phyloP scores from a whole-genome alignment of 2,888 invertebrate genomes.

The Scaptomyza caliginosa region DNA sequence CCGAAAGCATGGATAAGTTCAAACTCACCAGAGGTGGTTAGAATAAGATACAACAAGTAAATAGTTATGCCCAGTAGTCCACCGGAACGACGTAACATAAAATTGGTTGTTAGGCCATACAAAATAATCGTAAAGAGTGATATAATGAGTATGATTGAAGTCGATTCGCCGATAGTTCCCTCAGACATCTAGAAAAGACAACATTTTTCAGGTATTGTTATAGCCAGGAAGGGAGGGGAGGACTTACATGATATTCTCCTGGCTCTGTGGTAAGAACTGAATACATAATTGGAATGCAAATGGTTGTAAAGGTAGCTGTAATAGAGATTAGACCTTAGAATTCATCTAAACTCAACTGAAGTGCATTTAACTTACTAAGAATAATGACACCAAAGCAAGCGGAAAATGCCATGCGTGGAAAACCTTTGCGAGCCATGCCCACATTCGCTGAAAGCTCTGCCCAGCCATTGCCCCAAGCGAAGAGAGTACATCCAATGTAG shows the following conservation, averaged over 20 bases:
- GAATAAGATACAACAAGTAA: conserved; percentile 23
- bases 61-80: conserved; percentile 27
- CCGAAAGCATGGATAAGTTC: conserved; percentile 41
- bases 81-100: conserved; percentile 40
- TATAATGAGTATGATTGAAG: conserved; percentile 20
- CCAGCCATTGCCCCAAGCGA: conserved; percentile 35
- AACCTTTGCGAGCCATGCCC: conserved; percentile 25
- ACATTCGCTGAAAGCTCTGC: conserved; percentile 23
- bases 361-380: conserved; percentile 24
- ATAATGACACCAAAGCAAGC: conserved; percentile 35
- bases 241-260: conserved; percentile 7
- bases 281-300: conserved; percentile 29
- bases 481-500: conserved; percentile 43
- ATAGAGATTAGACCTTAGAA: neutral
- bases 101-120: conserved; percentile 38
- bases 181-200: conserved; percentile 18
- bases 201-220: neutral
- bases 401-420: conserved; percentile 45
- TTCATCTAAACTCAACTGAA: neutral
- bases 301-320: conserved; percentile 19
- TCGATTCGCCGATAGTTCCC: conserved; percentile 31
- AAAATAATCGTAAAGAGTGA: neutral
- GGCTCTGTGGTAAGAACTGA: neutral
- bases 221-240: no score
- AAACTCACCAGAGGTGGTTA: conserved; percentile 27